Percentiles rank a stretch among this genome's conserved stretches.
These are phyloP conservation scores for Athalia rosae DNA, from an alignment of 2,888 invertebrate species.

Conservation along the genomic window DNA sequence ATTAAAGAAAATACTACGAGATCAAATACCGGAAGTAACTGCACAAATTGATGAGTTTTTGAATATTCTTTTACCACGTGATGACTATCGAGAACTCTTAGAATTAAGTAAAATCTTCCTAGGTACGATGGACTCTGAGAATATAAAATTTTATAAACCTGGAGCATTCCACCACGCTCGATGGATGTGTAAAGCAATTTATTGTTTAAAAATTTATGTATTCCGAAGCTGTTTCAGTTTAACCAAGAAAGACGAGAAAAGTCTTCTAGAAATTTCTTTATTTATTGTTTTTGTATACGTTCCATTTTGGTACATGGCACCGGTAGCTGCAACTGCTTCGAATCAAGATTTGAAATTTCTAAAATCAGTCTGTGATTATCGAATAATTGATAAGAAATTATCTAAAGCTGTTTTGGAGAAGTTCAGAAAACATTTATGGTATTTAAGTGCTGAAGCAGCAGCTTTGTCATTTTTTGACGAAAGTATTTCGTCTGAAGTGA, in stretches of 20 bases:
- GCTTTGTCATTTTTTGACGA: constrained; percentile 13
- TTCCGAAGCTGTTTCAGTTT: constrained; percentile 48
- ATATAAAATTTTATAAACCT: constrained; percentile 53
- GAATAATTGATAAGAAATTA: not conserved
- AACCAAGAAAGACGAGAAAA: constrained; percentile 45
- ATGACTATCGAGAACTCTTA: constrained; percentile 55
- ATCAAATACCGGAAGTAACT: constrained; percentile 21
- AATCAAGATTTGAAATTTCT: constrained; percentile 53
- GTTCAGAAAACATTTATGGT: constrained; percentile 7
- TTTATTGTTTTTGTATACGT: constrained; percentile 51
- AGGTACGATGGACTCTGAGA: constrained; percentile 48
- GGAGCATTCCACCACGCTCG: constrained; percentile 59
- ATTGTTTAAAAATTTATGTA: constrained; percentile 53
- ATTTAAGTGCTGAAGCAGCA: not conserved
- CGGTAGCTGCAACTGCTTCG: constrained; percentile 50
- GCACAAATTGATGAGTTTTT: constrained; percentile 24
- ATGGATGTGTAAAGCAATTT: constrained; percentile 59
- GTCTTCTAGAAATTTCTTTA: constrained; percentile 47
- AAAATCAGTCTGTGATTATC: constrained; percentile 36
- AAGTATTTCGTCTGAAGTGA: not conserved
- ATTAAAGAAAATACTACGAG: not conserved
- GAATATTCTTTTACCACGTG: constrained; percentile 50
- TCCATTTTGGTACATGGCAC: constrained; percentile 50
- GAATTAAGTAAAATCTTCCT: constrained; percentile 56
- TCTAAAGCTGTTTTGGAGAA: not conserved